Percentiles rank a stretch among this genome's conserved stretches.
Evolutionary conservation across 2,113 vertebrate species (phyloP).

Genomic region (Apistogramma diplotaenia): DNA sequence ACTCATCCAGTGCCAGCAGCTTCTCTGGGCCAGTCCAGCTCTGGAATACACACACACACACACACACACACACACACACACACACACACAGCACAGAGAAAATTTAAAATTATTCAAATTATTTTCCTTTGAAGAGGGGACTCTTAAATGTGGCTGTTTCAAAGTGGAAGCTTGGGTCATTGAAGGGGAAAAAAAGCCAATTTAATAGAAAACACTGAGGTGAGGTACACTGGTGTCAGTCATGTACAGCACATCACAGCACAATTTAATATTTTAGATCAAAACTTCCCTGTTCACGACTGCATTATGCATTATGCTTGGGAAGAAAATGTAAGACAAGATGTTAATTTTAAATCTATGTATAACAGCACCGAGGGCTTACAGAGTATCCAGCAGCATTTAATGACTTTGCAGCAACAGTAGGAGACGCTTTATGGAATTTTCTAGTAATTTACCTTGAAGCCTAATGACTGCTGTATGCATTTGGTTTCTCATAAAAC

Average conservation of each 20-base stretch:
- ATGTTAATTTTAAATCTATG: neutral
- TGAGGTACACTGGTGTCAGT: neutral
- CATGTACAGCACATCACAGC: neutral
- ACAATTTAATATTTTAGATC: neutral
- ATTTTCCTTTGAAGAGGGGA: neutral
- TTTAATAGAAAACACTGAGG: neutral
- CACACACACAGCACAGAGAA: neutral
- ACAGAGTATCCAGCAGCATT: neutral
- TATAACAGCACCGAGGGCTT: neutral
- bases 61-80: neutral
- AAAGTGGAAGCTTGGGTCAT: neutral
- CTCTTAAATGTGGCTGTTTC: neutral
- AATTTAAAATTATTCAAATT: neutral
- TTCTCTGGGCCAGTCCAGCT: constrained; percentile 91
- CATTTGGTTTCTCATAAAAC: neutral
- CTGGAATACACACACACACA: constrained; percentile 19
- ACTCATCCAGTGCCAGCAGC: constrained; percentile 96
- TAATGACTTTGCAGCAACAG: neutral
- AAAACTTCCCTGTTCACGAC: neutral
- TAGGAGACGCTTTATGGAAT: neutral
- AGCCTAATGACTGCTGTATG: neutral
- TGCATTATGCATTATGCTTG: neutral
- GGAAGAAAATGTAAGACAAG: neutral
- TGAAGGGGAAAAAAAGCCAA: neutral
- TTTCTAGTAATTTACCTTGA: neutral